Percentiles rank a stretch among this genome's conserved stretches.
These are phyloP conservation scores for Myopa tessellatipennis DNA, from an alignment of 2,888 invertebrate species.

Conservation along the genomic window DNA sequence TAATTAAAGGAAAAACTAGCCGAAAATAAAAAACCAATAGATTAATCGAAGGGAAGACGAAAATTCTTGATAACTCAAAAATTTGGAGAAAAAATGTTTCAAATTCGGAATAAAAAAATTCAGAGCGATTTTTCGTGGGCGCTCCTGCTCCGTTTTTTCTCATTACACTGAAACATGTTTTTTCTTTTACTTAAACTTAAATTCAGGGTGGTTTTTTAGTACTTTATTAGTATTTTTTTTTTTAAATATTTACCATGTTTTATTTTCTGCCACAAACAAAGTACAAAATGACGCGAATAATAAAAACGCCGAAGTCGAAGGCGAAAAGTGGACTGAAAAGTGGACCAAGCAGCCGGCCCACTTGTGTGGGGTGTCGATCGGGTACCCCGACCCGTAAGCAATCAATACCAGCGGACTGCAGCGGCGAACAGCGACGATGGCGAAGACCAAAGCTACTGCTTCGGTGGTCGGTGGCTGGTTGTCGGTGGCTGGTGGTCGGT, in stretches of 20 bases:
- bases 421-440: too few species aligned
- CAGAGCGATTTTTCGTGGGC: too few species aligned
- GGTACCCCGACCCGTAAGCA: background rate
- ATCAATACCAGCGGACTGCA: conserved; percentile 5
- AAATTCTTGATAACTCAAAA: too few species aligned
- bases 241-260: background rate
- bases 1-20: too few species aligned
- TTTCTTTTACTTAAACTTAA: too few species aligned
- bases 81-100: too few species aligned
- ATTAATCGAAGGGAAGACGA: too few species aligned
- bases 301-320: background rate
- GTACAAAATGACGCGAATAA: background rate
- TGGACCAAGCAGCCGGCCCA: conserved; percentile 8
- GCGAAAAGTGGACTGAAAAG: background rate
- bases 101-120: too few species aligned
- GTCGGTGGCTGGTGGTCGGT: background rate
- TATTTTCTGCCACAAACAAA: background rate
- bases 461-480: background rate
- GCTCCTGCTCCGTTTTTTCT: too few species aligned
- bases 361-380: background rate
- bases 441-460: background rate
- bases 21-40: too few species aligned
- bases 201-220: background rate
- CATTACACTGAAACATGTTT: too few species aligned
- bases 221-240: background rate